A percentile compares a stretch with the other conserved stretches of the same genome.
Evolutionary conservation across 1,140 invertebrate genomes (phyloP).

Genomic region (Drosophila ironensis): DNA sequence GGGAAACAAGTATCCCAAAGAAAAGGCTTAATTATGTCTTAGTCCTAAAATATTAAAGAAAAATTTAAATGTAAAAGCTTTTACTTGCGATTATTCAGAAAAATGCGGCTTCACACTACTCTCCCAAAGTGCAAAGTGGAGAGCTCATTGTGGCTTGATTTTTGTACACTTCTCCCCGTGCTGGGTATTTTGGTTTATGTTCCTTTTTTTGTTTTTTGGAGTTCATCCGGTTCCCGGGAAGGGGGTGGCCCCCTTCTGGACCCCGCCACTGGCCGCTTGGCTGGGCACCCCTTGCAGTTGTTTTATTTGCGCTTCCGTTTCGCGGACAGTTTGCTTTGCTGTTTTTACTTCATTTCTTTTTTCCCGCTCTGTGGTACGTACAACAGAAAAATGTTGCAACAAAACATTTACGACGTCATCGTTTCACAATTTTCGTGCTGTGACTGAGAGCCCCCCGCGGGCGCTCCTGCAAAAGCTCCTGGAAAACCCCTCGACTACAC

Average conservation of each 20-base stretch:
- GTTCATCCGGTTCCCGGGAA: not conserved
- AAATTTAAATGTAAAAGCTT: no score
- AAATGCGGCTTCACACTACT: no score
- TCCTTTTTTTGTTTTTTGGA: not conserved
- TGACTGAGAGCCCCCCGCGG: conserved; percentile 1
- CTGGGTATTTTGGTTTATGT: not conserved
- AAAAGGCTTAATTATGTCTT: no score
- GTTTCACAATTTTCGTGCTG: conserved; percentile 73
- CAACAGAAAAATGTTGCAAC: conserved; percentile 66
- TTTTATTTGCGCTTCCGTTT: conserved; percentile 75
- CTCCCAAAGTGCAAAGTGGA: not conserved
- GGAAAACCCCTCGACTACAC: no score
- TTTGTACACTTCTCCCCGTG: not conserved
- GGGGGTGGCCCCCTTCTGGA: not conserved
- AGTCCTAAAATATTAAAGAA: no score
- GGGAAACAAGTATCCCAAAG: not conserved
- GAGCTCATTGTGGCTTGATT: conserved; percentile 16
- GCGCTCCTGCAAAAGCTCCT: conserved; percentile 6
- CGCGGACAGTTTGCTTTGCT: conserved; percentile 76
- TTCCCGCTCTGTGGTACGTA: not conserved
- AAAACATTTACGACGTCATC: conserved; percentile 80
- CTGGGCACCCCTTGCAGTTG: conserved; percentile 59
- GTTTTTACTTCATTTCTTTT: conserved; percentile 58
- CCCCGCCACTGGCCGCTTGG: conserved; percentile 16
- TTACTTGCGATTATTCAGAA: no score